phyloP scores from a whole-genome alignment of 1,140 invertebrate genomes.

The Drosophila sulfurigaster region DNA sequence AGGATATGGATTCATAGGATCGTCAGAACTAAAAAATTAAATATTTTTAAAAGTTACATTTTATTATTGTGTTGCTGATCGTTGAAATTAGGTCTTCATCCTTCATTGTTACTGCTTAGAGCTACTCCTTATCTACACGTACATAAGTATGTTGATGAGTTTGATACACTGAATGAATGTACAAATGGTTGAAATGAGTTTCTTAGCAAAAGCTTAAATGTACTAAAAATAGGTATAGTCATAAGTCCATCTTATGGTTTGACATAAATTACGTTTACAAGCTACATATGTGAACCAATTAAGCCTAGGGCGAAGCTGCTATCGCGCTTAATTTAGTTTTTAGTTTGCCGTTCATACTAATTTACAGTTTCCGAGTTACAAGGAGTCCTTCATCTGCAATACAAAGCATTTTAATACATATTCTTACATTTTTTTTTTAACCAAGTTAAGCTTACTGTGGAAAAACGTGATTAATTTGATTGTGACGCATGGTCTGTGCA shows the following conservation, averaged over 20 bases:
- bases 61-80: constrained; percentile 28
- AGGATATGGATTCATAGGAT: too few relatives aligned
- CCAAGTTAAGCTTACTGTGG: constrained; percentile 48
- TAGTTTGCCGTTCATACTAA: constrained; percentile 20
- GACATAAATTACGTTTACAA: constrained; percentile 38
- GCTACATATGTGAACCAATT: constrained; percentile 26
- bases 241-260: constrained; percentile 61
- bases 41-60: constrained; percentile 29
- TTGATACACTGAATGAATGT: constrained; percentile 41
- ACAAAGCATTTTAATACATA: not conserved
- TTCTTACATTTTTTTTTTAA: not conserved
- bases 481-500: constrained; percentile 47
- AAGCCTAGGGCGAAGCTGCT: constrained; percentile 6
- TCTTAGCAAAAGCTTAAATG: constrained; percentile 16
- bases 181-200: constrained; percentile 28
- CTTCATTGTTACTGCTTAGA: constrained; percentile 40
- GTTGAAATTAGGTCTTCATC: constrained; percentile 36
- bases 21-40: not conserved
- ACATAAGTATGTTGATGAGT: constrained; percentile 21
- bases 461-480: constrained; percentile 57
- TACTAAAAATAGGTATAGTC: constrained; percentile 16
- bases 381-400: constrained; percentile 4
- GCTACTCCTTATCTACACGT: constrained; percentile 31
- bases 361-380: constrained; percentile 13
- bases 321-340: not conserved